Evolutionary conservation across 92 coral and sea anemone species (phyloP).

Genomic region (Parazoanthus atlanticus): DNA sequence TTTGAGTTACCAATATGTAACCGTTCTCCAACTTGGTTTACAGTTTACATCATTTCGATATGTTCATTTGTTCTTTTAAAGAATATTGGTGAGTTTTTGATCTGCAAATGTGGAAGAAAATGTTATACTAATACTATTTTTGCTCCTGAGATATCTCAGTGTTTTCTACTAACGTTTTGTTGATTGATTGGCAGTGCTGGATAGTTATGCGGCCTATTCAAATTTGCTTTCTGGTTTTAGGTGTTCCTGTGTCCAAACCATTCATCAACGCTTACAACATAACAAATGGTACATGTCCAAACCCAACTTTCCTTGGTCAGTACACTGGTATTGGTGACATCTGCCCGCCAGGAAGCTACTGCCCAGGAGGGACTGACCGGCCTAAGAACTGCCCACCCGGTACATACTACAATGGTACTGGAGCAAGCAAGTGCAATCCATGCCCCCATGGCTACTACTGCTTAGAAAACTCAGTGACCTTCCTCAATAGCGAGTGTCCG

Average conservation of each 20-base stretch:
- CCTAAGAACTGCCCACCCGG: constrained; percentile 78
- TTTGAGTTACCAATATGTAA: background rate
- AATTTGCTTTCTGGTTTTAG: constrained; percentile 41
- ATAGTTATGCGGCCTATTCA: background rate
- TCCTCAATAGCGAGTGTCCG: constrained; percentile 72
- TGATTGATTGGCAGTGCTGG: background rate
- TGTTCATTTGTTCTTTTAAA: too few species aligned
- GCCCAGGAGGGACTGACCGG: constrained; percentile 66
- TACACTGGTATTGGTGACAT: constrained; percentile 95
- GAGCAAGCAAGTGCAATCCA: constrained; percentile 69
- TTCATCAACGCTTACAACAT: constrained; percentile 85
- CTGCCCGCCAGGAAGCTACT: constrained; percentile 93
- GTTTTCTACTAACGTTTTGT: background rate
- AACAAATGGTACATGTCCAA: constrained; percentile 86
- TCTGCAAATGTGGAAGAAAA: background rate
- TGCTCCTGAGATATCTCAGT: background rate
- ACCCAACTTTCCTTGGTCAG: constrained; percentile 88
- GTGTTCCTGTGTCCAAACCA: constrained; percentile 82
- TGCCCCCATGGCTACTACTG: constrained; percentile 94
- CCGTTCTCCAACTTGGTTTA: too few species aligned
- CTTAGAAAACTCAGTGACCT: constrained; percentile 61
- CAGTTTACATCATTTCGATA: too few species aligned
- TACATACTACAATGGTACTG: constrained; percentile 80
- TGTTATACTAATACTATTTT: too few species aligned
- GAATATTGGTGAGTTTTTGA: background rate